Evolutionary conservation across 1,140 invertebrate genomes (phyloP), one percentile per base, ranked within the genome.

Genomic region (Drosophila nasuta): DNA sequence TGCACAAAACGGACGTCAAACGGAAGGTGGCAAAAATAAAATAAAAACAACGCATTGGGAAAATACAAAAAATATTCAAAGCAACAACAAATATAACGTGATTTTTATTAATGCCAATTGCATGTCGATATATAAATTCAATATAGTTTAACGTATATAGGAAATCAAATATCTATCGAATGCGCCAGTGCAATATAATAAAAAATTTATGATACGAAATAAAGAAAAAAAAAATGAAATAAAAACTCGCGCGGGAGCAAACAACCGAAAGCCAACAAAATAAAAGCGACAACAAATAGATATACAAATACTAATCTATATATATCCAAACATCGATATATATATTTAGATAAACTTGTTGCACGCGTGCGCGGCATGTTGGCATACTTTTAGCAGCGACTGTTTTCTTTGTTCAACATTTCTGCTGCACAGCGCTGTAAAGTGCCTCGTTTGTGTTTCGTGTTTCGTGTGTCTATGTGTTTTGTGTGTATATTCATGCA

Each of bases 1-100:
- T 91, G 78, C 70, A 82, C 80, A 85, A 90, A 82, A 88, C 90
- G 75, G 90, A 85, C 91, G 90, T 91, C 68, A 54, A 87, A 77
- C 82, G 82, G 85, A 88, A 83, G 64, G 52, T 79, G 77, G 63
- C 45, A 62, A 25, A 25, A 25, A 4, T 4, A 25, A 25, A 25
- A 25, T 20, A 3, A 20, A 20, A 20, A 20, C 20, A 51, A 41
- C 33, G 33, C 17, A 77, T 30, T 67, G 33, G 25, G 57, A 51
- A 45, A 67, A 62, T 38, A 64, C 28, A 52, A 30, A 49, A 70
- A 17, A 48, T 13, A 25, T 25, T 25, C 20, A 52, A 51, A 62
- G 33, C 33, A 38, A 38, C 2, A 30, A 52, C 7, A 56, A 41
- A 20, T 57, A 57, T 43, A 43, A 41, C 49, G 62, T 52, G 57